Base-by-base conservation (phyloP, 2,797 vertebrate genomes). In the Apogon hyalosoma region DNA sequence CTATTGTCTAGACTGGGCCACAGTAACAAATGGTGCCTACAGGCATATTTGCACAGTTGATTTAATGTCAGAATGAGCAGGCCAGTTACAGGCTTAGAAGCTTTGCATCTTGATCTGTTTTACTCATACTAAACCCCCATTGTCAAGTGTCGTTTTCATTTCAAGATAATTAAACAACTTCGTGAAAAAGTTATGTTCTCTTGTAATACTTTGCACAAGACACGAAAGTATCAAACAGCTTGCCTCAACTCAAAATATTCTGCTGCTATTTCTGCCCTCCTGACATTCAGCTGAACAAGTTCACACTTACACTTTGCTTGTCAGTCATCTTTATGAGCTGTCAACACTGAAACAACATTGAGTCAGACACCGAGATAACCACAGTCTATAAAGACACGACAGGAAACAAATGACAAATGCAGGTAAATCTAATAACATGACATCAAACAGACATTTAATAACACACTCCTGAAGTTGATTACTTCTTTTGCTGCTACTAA, bases 311-410 rank as follows among this genome's bases (percentile, higher is more conserved):
- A 60, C 69, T 36, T 36, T 9, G 72, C 62, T 70, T 69, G 82
- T 72, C 82, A 81, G 52, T 88, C 75, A 79, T 80, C 58, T 60
- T 80, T 54, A 74, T 36, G 43, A 77, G 68, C 42, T 56, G 75
- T 80, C 80, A 74, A 28, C 63, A 67, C 31, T 12, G 48, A 68
- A 76, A 76, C 66, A 77, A 65, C 69, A 67, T 18, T 0, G 5
- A 63, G 61, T 47, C 52, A 54, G 33, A 57, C 0, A 9, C 31
- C 24, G 46, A 65, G 40, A 41, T 50, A 72, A 73, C 52, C 15
- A 12, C 60, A 15, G 53, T 63, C 57, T 75, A 47, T 53, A 3
- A 62, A 49, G 43, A 19, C n/a, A 6, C 33, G 8, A 16, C 16
- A 56, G 52, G 49, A 55, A 48, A 41, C 33, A 57, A 24, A 60